Percentiles rank a stretch among this genome's conserved stretches.
phyloP scores from a whole-genome alignment of 2,888 invertebrate genomes.

The Rhorus exstirpatorius region DNA sequence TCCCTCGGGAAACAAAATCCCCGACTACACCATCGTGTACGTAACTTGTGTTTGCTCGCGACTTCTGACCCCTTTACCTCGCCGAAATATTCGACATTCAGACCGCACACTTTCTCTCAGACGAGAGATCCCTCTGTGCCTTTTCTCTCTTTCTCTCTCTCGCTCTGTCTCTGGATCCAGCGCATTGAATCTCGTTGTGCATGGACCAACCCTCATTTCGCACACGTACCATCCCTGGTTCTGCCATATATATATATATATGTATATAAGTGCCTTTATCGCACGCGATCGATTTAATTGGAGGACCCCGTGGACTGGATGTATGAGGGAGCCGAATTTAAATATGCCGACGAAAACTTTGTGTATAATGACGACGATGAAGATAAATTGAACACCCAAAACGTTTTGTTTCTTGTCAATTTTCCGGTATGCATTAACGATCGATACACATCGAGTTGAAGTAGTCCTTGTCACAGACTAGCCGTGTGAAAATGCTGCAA shows the following conservation, averaged over 20 bases:
- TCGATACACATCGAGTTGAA: not conserved
- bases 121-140: conserved; percentile 1
- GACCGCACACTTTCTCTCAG: conserved; percentile 60
- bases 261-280: conserved; percentile 51
- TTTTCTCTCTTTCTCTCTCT: conserved; percentile 18
- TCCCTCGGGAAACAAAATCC: conserved; percentile 70
- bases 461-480: no score
- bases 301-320: conserved; percentile 28
- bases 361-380: conserved; percentile 24
- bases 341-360: conserved; percentile 48
- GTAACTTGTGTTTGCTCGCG: conserved; percentile 76
- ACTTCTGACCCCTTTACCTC: conserved; percentile 77
- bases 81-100: conserved; percentile 61
- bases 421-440: not conserved
- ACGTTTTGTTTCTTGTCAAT: conserved; percentile 21
- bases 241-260: not conserved
- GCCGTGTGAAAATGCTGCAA: no score
- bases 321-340: conserved; percentile 37
- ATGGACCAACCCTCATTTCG: conserved; percentile 44
- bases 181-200: conserved; percentile 37
- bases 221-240: not conserved
- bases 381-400: conserved; percentile 1
- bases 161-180: conserved; percentile 5
- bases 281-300: conserved; percentile 66
- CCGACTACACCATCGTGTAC: conserved; percentile 32